These are phyloP conservation scores for Amiota minor DNA, from an alignment of 2,888 invertebrate species.

Conservation along the genomic window DNA sequence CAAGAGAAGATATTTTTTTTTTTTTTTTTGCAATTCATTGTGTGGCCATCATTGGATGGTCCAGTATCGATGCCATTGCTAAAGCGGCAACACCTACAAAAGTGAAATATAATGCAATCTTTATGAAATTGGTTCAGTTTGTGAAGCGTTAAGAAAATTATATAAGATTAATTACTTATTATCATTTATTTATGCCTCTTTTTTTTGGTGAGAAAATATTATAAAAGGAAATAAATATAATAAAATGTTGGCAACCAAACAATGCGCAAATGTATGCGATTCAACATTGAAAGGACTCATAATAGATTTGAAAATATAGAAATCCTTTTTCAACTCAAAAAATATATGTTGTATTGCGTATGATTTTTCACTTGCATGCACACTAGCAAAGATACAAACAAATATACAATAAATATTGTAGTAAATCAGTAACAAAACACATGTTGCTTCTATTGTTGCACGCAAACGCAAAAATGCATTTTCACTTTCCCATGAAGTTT, in stretches of 20 bases:
- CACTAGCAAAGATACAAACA: not conserved
- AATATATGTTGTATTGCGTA: not conserved
- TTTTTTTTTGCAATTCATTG: constrained; percentile 14
- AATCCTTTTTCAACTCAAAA: not conserved
- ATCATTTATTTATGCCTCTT: constrained; percentile 8
- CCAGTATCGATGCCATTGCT: not conserved
- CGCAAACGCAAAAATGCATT: constrained; percentile 38
- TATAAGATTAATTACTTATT: constrained; percentile 46
- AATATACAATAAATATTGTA: constrained; percentile 6
- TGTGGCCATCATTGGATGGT: not conserved
- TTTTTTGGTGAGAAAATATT: constrained; percentile 17
- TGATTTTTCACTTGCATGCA: not conserved
- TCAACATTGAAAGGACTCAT: not conserved
- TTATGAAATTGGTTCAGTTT: constrained; percentile 45
- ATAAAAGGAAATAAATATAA: not conserved
- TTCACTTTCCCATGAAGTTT: constrained; percentile 60
- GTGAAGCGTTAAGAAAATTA: constrained; percentile 45
- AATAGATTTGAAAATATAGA: not conserved
- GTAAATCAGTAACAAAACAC: not conserved
- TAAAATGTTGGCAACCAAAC: not conserved
- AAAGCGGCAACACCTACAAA: constrained; percentile 13
- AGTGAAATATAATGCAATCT: not conserved
- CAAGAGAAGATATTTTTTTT: not conserved
- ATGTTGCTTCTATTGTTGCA: not conserved
- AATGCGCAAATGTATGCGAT: constrained; percentile 23